A percentile compares a stretch with the other conserved stretches of the same genome.
Conservation (phyloP, 2,888 invertebrate genomes). For the Noctua pronuba region DNA sequence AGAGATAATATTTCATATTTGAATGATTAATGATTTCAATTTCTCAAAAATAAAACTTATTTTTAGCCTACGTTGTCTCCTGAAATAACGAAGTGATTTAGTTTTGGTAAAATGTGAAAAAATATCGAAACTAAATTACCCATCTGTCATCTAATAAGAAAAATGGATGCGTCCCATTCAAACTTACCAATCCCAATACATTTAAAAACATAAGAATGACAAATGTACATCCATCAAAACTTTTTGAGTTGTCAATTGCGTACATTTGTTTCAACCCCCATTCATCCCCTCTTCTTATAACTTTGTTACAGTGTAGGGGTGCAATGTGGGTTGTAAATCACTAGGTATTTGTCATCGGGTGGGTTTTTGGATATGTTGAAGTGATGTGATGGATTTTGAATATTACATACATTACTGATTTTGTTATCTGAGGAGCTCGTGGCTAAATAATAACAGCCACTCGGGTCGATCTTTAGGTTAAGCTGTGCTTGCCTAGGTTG, state of each 20-base stretch:
- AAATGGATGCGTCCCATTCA: constrained; percentile 40
- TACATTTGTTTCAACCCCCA: constrained; percentile 59
- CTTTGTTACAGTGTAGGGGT: constrained; percentile 59
- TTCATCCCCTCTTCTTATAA: constrained; percentile 48
- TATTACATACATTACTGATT: background rate
- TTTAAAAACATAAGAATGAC: constrained; percentile 58
- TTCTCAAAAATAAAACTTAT: no score
- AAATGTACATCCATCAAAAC: constrained; percentile 62
- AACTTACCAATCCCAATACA: constrained; percentile 36
- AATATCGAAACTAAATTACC: constrained; percentile 23
- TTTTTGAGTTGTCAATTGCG: constrained; percentile 65
- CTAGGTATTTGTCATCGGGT: constrained; percentile 54
- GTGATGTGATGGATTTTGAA: background rate
- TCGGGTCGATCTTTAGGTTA: no score
- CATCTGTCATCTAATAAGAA: background rate
- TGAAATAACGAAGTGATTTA: background rate
- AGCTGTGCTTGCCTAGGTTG: no score
- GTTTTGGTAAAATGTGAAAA: background rate
- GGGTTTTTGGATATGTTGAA: constrained; percentile 12
- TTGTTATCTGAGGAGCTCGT: no score
- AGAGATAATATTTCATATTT: no score
- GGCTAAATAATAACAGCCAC: no score
- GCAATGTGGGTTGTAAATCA: constrained; percentile 52
- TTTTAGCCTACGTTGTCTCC: background rate
- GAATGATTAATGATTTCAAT: background rate